These are phyloP conservation scores for Propsilocerus akamusi DNA, from an alignment of 1,140 invertebrate genomes.

Conservation along the genomic window DNA sequence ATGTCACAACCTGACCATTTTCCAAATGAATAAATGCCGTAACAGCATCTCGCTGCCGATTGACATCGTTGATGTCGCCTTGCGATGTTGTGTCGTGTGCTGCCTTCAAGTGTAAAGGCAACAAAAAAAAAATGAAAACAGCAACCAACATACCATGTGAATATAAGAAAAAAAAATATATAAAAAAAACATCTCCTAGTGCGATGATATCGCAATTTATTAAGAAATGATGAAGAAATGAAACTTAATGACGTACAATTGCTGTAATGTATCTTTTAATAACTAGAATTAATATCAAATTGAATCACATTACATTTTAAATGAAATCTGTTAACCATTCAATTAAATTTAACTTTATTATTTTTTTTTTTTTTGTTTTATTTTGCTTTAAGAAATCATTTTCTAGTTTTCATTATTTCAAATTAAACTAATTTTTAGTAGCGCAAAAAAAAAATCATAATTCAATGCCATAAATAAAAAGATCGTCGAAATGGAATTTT, in stretches of 20 bases:
- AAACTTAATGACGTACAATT: slow-evolving; percentile 4
- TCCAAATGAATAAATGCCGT: no score
- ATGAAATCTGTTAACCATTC: slow-evolving; percentile 3
- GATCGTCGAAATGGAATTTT: no score
- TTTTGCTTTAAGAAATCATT: no score
- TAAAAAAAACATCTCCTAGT: not conserved
- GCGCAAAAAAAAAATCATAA: no score
- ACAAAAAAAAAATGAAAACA: not conserved
- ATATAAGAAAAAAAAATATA: not conserved
- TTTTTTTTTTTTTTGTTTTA: not conserved
- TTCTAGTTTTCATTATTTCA: no score
- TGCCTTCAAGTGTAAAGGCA: not conserved
- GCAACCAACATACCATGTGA: not conserved
- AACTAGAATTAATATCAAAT: slow-evolving; percentile 4
- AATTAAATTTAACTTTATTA: slow-evolving; percentile 1
- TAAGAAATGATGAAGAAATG: not conserved
- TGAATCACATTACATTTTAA: slow-evolving; percentile 4
- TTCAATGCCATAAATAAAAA: no score
- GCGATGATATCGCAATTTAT: slow-evolving; percentile 4
- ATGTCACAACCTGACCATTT: slow-evolving; percentile 1
- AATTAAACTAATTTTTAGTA: no score
- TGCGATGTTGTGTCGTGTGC: no score
- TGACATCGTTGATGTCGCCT: not conserved
- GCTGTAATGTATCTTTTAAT: slow-evolving; percentile 4
- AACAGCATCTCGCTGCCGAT: no score